Conservation (phyloP, 1,140 invertebrate genomes). For the Bombus soroeensis region DNA sequence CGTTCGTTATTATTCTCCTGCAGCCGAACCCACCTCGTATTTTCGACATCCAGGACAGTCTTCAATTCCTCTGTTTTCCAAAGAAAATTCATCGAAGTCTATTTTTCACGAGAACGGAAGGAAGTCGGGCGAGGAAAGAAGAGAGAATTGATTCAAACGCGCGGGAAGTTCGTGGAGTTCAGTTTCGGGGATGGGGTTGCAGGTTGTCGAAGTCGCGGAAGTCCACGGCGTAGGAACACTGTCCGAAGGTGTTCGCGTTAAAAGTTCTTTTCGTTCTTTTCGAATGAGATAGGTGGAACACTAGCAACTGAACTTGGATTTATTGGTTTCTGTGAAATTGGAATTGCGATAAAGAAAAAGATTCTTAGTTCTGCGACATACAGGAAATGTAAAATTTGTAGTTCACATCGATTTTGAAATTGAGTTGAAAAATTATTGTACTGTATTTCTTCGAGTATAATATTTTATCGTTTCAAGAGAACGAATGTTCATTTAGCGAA, state of each 20-base stretch:
- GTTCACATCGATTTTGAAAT: not conserved
- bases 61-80: too few relatives aligned
- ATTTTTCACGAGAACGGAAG: not conserved
- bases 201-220: not conserved
- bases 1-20: not conserved
- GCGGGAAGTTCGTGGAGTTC: not conserved
- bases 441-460: not conserved
- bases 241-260: not conserved
- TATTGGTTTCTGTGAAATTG: not conserved
- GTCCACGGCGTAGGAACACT: not conserved
- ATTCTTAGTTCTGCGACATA: not conserved
- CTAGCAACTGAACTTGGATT: not conserved
- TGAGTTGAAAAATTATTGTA: not conserved
- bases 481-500: not conserved
- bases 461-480: not conserved
- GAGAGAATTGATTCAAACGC: not conserved
- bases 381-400: not conserved
- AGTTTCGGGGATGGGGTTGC: not conserved
- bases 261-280: not conserved
- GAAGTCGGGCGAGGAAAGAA: not conserved
- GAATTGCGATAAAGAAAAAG: not conserved
- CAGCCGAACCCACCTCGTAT: not conserved
- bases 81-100: not conserved
- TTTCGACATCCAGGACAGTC: not conserved
- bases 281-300: not conserved